Evolutionary conservation across 64 coral and sea anemone genomes (phyloP).

Genomic region (Acropora yongei): DNA sequence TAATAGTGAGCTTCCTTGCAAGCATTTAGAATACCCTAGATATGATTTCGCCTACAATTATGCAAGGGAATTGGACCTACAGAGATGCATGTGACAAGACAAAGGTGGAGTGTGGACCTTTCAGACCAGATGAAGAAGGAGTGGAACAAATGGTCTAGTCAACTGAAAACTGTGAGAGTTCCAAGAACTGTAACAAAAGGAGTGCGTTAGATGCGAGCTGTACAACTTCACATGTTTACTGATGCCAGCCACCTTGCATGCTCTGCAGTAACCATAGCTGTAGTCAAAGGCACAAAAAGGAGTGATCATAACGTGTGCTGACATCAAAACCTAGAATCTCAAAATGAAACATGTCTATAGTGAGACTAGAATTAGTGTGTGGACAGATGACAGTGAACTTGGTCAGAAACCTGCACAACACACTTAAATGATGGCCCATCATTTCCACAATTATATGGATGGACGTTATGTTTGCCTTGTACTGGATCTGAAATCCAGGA

Average conservation of each 20-base stretch:
- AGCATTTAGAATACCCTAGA: slow-evolving; percentile 41
- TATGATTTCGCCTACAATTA: slow-evolving; percentile 15
- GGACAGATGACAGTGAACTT: too few species aligned
- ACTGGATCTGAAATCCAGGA: too few species aligned
- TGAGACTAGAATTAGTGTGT: too few species aligned
- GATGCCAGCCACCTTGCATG: slow-evolving; percentile 54
- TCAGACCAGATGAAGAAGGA: not conserved
- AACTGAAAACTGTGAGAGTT: slow-evolving; percentile 27
- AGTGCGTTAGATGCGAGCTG: not conserved
- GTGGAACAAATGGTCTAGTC: slow-evolving; percentile 24
- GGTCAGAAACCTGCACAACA: too few species aligned
- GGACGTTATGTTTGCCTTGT: too few species aligned
- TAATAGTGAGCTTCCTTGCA: not conserved
- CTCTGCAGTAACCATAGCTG: slow-evolving; percentile 18
- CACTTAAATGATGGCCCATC: too few species aligned
- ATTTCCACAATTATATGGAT: too few species aligned
- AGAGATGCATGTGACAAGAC: slow-evolving; percentile 28
- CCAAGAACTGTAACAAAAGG: slow-evolving; percentile 29
- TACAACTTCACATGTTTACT: slow-evolving; percentile 41
- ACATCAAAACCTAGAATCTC: too few species aligned
- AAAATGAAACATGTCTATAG: too few species aligned
- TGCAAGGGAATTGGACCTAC: slow-evolving; percentile 32
- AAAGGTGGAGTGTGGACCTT: slow-evolving; percentile 4
- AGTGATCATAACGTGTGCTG: not conserved
- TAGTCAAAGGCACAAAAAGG: too few species aligned